phyloP scores from a whole-genome alignment of 2,113 vertebrate genomes.

The Saccopteryx leptura region DNA sequence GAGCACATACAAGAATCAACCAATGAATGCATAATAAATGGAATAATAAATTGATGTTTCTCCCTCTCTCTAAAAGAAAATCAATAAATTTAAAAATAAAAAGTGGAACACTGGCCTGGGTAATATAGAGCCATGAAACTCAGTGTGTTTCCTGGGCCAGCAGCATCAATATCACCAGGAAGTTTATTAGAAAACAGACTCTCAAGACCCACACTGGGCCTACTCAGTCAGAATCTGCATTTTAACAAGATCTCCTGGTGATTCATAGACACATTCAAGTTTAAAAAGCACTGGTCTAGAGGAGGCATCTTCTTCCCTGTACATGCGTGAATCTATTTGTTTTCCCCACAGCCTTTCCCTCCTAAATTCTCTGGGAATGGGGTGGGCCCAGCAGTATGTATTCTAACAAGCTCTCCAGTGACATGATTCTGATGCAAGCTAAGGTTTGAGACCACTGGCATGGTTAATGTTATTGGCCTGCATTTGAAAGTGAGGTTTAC shows the following conservation, averaged over 20 bases:
- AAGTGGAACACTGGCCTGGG: background rate
- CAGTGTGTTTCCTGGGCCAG: background rate
- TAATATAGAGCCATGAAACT: background rate
- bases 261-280: background rate
- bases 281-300: background rate
- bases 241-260: background rate
- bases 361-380: background rate
- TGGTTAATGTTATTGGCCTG: background rate
- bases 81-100: too few species aligned
- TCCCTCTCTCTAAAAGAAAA: too few species aligned
- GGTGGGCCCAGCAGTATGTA: background rate
- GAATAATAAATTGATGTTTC: too few species aligned
- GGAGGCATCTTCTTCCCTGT: constrained; percentile 11
- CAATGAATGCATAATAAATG: too few species aligned
- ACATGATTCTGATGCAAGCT: background rate
- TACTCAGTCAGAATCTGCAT: background rate
- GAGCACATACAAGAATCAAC: too few species aligned
- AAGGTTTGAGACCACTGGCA: background rate
- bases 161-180: background rate
- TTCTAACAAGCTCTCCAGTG: background rate
- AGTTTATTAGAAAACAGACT: constrained; percentile 29
- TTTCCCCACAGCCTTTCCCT: background rate
- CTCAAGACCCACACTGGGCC: background rate
- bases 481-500: constrained; percentile 30
- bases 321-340: background rate